Evolutionary conservation across 2,797 vertebrate species (phyloP), one percentile per base, ranked within the genome.

Genomic region (Smutsia gigantea): DNA sequence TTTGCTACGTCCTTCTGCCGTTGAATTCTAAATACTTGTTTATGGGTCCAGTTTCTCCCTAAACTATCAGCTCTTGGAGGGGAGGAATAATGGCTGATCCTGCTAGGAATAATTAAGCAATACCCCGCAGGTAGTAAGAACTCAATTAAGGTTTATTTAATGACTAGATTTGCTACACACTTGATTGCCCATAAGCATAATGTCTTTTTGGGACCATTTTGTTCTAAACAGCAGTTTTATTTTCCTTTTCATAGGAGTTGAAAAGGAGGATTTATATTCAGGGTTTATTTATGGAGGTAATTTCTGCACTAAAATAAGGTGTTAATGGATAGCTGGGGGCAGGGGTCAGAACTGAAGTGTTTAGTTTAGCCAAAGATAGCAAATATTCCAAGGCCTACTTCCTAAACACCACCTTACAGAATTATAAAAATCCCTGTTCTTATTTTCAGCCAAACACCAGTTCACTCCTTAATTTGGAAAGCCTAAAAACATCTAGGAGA

Each of bases 381-480:
- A 83, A 69, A 29, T 83, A 39, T 37, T 18, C 29, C 42, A 68
- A 81, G 25, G 6, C 27, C 63, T 79, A 27, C 51, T 49, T 71
- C 39, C 21, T 51, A 63, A 59, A 37, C 4, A 69, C 14, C 27
- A 61, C 2, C 8, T 68, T 42, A 57, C 8, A 29, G 49, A 87
- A 18, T 78, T 63, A 1, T 68, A 55, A 87, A 87, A 87, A 89
- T 29, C 2, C 46, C 66, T 82, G 6, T 82, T 94, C 21, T 74
- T 83, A 53, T 91, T 95, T 94, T 83, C 23, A 91, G 68, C 15
- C 31, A 55, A 59, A 72, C 23, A 64, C 42, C 3, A 63, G 34
- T 86, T 86, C 71, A 49, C 13, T 91, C 7, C 37, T 90, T 95
- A 94, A 79, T 83, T 42, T 94, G n/a, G 14, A 97, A 84, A 96